Evolutionary conservation across 1,140 invertebrate species (phyloP).

Genomic region (Aethina tumida): DNA sequence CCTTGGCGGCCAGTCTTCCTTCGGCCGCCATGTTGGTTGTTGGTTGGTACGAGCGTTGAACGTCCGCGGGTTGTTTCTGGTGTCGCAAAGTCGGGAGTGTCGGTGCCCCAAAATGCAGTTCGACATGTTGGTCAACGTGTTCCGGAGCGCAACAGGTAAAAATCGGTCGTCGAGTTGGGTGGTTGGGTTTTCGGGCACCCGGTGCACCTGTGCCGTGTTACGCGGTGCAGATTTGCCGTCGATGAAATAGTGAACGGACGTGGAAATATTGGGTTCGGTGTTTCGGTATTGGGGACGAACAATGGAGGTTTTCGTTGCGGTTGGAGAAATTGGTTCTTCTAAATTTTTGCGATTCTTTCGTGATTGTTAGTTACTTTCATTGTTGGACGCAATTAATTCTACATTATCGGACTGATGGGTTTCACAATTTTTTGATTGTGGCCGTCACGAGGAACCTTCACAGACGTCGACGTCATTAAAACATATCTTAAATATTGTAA

Average conservation of each 20-base stretch:
- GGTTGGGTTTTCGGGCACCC: too few relatives aligned
- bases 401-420: too few relatives aligned
- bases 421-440: too few relatives aligned
- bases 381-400: too few relatives aligned
- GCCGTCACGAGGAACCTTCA: too few relatives aligned
- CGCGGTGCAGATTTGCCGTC: background rate
- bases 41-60: background rate
- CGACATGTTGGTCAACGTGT: slow-evolving; percentile 32
- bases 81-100: slow-evolving; percentile 11
- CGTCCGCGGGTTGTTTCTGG: slow-evolving; percentile 11
- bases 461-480: too few relatives aligned
- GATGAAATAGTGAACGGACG: background rate
- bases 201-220: background rate
- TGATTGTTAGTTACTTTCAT: too few relatives aligned
- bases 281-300: background rate
- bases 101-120: slow-evolving; percentile 27
- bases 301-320: slow-evolving; percentile 3
- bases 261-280: background rate
- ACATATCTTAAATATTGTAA: too few relatives aligned
- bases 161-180: too few relatives aligned
- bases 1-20: too few relatives aligned
- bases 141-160: slow-evolving; percentile 31
- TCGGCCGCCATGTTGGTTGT: slow-evolving; percentile 1
- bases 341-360: too few relatives aligned
- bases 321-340: too few relatives aligned